phyloP scores from a whole-genome alignment of 1,140 invertebrate species.

The Sycobia sp. region DNA sequence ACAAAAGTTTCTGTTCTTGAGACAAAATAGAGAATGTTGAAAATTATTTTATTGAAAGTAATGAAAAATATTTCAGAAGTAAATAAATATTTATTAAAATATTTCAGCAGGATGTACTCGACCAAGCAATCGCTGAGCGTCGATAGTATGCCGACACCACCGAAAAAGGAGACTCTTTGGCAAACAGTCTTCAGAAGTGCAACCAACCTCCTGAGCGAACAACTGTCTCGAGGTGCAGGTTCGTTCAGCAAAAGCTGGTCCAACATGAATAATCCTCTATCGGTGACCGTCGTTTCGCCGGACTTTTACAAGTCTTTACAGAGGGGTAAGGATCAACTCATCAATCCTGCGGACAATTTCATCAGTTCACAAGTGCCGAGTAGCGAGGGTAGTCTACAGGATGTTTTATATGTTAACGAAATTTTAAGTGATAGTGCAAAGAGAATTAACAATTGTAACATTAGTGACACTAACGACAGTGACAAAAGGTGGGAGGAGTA shows the following conservation, averaged over 20 bases:
- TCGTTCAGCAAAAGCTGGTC: slow-evolving; percentile 34
- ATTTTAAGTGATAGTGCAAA: slow-evolving; percentile 22
- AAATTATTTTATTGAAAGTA: not conserved
- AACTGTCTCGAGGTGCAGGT: slow-evolving; percentile 36
- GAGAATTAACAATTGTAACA: no score
- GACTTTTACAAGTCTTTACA: slow-evolving; percentile 42
- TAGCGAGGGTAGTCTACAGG: slow-evolving; percentile 3
- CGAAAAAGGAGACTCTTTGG: slow-evolving; percentile 39
- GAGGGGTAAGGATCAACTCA: slow-evolving; percentile 28
- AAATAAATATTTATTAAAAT: no score
- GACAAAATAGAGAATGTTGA: no score
- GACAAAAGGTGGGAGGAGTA: slow-evolving; percentile 29
- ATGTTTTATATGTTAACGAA: slow-evolving; percentile 28
- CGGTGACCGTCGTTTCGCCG: slow-evolving; percentile 44
- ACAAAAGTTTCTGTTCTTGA: no score
- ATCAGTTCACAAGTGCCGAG: not conserved
- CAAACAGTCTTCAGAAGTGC: slow-evolving; percentile 39
- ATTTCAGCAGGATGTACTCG: slow-evolving; percentile 32
- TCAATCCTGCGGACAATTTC: not conserved
- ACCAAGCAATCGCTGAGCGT: slow-evolving; percentile 31
- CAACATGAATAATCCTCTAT: slow-evolving; percentile 41
- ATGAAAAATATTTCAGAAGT: no score
- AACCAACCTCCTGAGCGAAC: slow-evolving; percentile 38
- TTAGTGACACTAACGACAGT: slow-evolving; percentile 23
- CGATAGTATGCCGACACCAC: slow-evolving; percentile 3